Percentiles rank a stretch among this genome's conserved stretches.
Evolutionary conservation across 2,888 invertebrate species (phyloP).

Genomic region (Seira ritae): DNA sequence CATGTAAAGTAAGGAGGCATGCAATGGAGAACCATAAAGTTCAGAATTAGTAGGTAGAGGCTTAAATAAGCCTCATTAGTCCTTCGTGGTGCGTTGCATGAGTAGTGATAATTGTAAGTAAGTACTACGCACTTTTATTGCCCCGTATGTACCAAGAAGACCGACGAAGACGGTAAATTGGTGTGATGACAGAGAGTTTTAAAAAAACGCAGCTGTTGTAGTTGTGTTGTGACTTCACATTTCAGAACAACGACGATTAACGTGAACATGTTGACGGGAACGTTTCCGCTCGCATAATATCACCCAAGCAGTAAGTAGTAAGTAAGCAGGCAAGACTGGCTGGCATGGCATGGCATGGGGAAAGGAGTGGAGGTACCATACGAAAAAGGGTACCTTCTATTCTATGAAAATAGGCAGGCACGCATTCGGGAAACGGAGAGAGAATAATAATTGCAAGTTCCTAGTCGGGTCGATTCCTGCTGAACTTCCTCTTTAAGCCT

Average conservation of each 20-base stretch:
- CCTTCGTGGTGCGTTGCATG: constrained; percentile 6
- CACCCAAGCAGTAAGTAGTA: constrained; percentile 47
- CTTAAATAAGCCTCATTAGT: constrained; percentile 58
- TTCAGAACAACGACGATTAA: constrained; percentile 71
- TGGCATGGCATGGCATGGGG: too few species aligned
- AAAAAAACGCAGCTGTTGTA: constrained; percentile 71
- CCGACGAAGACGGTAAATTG: constrained; percentile 72
- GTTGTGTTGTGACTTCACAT: constrained; percentile 71
- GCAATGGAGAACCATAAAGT: constrained; percentile 49
- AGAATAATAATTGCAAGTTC: too few species aligned
- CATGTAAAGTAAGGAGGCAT: too few species aligned
- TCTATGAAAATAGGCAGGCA: too few species aligned
- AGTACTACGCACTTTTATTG: background rate
- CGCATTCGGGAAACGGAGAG: too few species aligned
- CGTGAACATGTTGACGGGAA: constrained; percentile 73
- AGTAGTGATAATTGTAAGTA: constrained; percentile 11
- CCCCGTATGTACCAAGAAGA: background rate
- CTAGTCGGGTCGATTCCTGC: too few species aligned
- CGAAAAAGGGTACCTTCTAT: background rate
- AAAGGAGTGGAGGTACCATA: too few species aligned
- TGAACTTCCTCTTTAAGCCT: too few species aligned
- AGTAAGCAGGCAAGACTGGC: background rate
- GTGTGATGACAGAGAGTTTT: constrained; percentile 73
- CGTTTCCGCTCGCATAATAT: constrained; percentile 70
- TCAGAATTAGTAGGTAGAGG: constrained; percentile 50